Base-by-base conservation (phyloP, 2,113 vertebrate genomes). In the Solea senegalensis region DNA sequence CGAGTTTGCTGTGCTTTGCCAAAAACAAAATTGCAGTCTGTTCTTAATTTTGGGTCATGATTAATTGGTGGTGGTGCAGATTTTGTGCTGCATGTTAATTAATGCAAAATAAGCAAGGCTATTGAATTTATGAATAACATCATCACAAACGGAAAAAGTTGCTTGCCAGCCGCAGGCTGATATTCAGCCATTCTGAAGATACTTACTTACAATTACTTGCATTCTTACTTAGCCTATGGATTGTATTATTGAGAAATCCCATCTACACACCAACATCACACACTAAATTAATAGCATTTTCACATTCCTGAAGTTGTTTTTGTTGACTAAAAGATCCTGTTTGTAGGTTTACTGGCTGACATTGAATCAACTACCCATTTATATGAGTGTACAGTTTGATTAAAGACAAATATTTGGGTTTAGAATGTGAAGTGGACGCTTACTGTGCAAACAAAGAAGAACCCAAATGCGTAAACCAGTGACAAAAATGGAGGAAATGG, bases 61-160 rank as follows among this genome's bases (percentile, higher is more conserved):
- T 85, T 87, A 68, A 82, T 86, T 83, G 80, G 46, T 69, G 69
- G 67, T 63, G 57, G 48, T 77, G 57, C 43, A 26, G 62, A 52
- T 80, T 84, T 82, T 63, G 51, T 81, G 72, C 69, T 7, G 7
- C 9, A 27, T 86, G 75, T 72, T 86, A 79, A 79, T 89, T 78
- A 73, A 83, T 88, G 85, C 64, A 80, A 83, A 86, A 83, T 66
- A 85, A 80, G 55, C 53, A 72, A 79, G 74, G 71, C 70, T 74
- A 66, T 76, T 83, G 72, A 86, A 90, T 87, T 85, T 78, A 82
- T 83, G 79, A 84, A 86, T 81, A 84, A 61, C 34, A 77, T 76
- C 44, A 78, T 69, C 76, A 81, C 69, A 75, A 66, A 80, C n/a
- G 27, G 54, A 69, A 59, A 78, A 48, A 50, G 15, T 3, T 69